A percentile compares a stretch with the other conserved stretches of the same genome.
Evolutionary conservation across 2,888 invertebrate species (phyloP).

Genomic region (Xestoiulus laeticollis): DNA sequence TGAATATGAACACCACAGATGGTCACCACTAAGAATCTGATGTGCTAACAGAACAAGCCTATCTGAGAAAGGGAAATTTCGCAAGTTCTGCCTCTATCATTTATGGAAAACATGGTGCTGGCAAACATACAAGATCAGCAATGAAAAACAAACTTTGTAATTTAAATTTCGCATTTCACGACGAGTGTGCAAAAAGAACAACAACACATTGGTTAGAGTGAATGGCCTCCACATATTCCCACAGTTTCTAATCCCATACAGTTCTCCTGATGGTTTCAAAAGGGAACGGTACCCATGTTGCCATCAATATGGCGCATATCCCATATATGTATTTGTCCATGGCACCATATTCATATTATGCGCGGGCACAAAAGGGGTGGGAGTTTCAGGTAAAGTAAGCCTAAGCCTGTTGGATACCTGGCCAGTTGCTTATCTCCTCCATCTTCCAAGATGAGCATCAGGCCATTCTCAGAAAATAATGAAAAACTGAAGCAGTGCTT

Average conservation of each 20-base stretch:
- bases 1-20: too few relatives aligned
- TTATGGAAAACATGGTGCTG: neutral
- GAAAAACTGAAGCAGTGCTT: slow-evolving; percentile 32
- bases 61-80: neutral
- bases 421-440: slow-evolving; percentile 20
- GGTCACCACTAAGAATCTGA: too few relatives aligned
- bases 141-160: slow-evolving; percentile 35
- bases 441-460: slow-evolving; percentile 29
- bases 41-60: too few relatives aligned
- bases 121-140: neutral
- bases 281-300: neutral
- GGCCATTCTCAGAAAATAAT: neutral
- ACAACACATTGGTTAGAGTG: too few relatives aligned
- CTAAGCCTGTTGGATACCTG: slow-evolving; percentile 28
- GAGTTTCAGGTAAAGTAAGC: neutral
- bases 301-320: slow-evolving; percentile 2
- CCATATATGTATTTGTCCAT: neutral
- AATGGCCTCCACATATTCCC: neutral
- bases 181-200: neutral
- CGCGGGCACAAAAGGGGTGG: slow-evolving; percentile 29
- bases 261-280: neutral
- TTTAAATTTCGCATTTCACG: slow-evolving; percentile 13
- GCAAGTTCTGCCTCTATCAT: neutral
- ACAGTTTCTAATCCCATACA: neutral
- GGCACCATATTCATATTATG: neutral